Conservation (phyloP, 2,888 invertebrate genomes). For the Seira sanloemensis region DNA sequence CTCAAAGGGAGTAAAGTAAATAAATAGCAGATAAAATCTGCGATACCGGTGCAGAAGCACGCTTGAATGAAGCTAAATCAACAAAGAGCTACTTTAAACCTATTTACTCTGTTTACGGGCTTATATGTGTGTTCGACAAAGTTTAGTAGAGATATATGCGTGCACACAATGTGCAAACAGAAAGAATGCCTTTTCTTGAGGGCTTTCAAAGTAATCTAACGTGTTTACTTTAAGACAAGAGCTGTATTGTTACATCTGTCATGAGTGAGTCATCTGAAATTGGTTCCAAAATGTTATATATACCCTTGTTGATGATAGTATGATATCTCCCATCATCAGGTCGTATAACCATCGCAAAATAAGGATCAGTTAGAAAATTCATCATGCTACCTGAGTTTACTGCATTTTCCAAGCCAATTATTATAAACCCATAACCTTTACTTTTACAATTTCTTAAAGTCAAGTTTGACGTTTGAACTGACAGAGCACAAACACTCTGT, state of each 20-base stretch:
- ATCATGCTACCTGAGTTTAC: no score
- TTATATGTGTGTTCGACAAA: no score
- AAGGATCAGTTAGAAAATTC: no score
- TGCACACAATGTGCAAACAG: no score
- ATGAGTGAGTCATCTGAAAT: no score
- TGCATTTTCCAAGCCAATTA: no score
- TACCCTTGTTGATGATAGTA: no score
- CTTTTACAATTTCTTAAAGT: background rate
- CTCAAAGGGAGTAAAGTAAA: background rate
- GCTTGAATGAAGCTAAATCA: background rate
- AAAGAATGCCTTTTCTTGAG: background rate
- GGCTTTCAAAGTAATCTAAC: background rate
- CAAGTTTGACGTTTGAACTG: constrained; percentile 28
- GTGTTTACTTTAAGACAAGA: background rate
- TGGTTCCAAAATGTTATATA: no score
- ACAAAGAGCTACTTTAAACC: background rate
- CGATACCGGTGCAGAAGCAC: background rate
- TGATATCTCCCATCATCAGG: background rate
- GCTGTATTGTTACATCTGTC: background rate
- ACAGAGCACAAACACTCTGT: background rate
- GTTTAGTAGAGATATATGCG: no score
- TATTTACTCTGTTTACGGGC: background rate
- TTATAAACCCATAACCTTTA: constrained; percentile 10
- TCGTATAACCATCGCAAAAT: background rate
- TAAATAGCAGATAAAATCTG: background rate